Base-by-base conservation (phyloP, 2,797 vertebrate genomes). In the Acipenser oxyrinchus region DNA sequence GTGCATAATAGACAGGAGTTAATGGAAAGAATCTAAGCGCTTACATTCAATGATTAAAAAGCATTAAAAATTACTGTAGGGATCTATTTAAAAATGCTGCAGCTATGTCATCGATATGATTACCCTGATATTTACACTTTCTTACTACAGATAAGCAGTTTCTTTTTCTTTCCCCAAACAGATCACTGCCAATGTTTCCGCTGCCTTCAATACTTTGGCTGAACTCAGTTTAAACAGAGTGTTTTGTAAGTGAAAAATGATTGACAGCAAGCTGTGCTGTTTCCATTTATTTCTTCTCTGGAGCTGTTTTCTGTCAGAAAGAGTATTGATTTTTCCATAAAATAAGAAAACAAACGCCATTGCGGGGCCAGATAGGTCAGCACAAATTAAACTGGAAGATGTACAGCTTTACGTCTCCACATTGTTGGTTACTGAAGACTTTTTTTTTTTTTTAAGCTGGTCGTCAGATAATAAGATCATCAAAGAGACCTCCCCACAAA, bases 301-400 rank as follows among this genome's bases (percentile, higher is more conserved):
- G 93, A 95, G 93, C 93, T 93, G 93, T 90, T 96, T 93, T 95
- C 93, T 95, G 94, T 95, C 94, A 95, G 86, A 83, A 90, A 75
- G 69, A 81, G 88, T 95, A 98, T 96, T 93, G 95, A 98, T 98
- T 98, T 96, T 94, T 94, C 93, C 92, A 96, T 96, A 95, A 98
- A 95, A 93, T 95, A 94, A 95, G 92, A 97, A 96, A 96, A 95
- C 94, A 96, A 96, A 93, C 91, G 86, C 88, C 86, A 91, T 89
- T 81, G 68, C 92, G 89, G 87, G 93, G 91, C 91, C 80, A 79
- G 79, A 85, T 87, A 92, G 94, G 94, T 96, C 94, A 95, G 89
- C 84, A 77, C 83, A 90, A 92, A 91, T 89, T 93, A 88, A 86
- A 91, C 86, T 84, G 83, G 87, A 82, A 84, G 84, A 93, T 89